These are phyloP conservation scores for Poecilobothrus nobilitatus DNA, from an alignment of 2,888 invertebrate genomes.

Conservation along the genomic window DNA sequence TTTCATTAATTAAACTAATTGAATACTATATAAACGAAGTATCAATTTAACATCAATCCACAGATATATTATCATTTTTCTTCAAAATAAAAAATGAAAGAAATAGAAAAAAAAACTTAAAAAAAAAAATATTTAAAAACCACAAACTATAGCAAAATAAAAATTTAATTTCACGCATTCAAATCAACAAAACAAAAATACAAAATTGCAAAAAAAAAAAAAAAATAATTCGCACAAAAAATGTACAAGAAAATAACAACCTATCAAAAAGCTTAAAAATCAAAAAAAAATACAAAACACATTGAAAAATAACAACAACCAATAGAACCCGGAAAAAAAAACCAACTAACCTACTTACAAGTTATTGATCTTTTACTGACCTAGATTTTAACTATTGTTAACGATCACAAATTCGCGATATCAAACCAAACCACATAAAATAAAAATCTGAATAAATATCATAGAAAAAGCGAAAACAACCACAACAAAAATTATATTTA, in stretches of 20 bases:
- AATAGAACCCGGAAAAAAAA: slow-evolving; percentile 1
- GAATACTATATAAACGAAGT: too few relatives aligned
- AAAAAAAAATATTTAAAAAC: too few relatives aligned
- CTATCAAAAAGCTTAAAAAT: neutral
- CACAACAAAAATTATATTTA: neutral
- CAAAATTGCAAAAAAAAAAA: neutral
- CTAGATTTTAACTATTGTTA: neutral
- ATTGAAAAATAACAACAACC: neutral
- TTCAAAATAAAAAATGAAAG: too few relatives aligned
- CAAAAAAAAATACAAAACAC: neutral
- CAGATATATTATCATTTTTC: too few relatives aligned
- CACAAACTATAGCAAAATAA: neutral
- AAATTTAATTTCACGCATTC: neutral
- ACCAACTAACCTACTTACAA: neutral
- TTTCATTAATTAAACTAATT: too few relatives aligned
- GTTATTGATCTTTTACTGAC: slow-evolving; percentile 1
- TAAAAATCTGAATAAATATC: neutral
- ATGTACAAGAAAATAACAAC: neutral
- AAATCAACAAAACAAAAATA: neutral
- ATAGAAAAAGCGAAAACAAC: neutral
- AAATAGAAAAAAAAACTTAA: too few relatives aligned
- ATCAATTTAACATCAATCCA: too few relatives aligned
- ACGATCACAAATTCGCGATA: neutral
- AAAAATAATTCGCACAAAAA: neutral
- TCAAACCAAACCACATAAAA: neutral